A percentile compares a stretch with the other conserved stretches of the same genome.
These are phyloP conservation scores for Andrena minutula DNA, from an alignment of 2,888 invertebrate species.

Conservation along the genomic window DNA sequence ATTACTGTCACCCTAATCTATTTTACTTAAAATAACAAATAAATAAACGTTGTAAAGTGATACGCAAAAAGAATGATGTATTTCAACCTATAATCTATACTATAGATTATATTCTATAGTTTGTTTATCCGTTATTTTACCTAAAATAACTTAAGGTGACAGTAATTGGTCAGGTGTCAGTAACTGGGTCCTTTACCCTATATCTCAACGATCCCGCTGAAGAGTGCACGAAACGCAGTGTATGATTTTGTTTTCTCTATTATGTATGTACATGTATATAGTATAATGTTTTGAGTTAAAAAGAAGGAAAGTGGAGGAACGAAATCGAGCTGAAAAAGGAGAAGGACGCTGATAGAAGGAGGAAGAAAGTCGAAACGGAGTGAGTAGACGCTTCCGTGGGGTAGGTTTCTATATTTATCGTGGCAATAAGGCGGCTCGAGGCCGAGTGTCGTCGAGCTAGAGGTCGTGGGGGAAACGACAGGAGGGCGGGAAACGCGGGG, in stretches of 20 bases:
- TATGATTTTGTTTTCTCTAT: not conserved
- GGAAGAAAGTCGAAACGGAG: constrained; percentile 17
- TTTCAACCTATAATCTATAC: no score
- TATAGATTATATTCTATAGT: no score
- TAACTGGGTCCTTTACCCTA: no score
- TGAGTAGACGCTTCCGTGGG: constrained; percentile 52
- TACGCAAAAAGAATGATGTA: no score
- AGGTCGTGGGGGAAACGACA: constrained; percentile 49
- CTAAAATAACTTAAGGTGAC: no score
- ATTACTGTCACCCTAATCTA: no score
- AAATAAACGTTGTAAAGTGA: no score
- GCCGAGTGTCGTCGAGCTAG: constrained; percentile 62
- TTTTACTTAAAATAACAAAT: no score
- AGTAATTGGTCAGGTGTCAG: no score
- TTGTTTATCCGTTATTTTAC: no score
- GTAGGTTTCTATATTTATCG: constrained; percentile 80
- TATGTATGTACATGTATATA: not conserved
- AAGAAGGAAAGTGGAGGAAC: not conserved
- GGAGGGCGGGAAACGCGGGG: constrained; percentile 47
- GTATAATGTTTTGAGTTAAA: not conserved
- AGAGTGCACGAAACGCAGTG: not conserved
- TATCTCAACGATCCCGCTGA: no score
- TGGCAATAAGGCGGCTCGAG: constrained; percentile 77
- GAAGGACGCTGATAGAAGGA: constrained; percentile 21
- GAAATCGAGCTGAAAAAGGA: not conserved